A percentile compares a stretch with the other conserved stretches of the same genome.
Conservation (phyloP, 2,113 vertebrate genomes). For the Vulpes vulpes region DNA sequence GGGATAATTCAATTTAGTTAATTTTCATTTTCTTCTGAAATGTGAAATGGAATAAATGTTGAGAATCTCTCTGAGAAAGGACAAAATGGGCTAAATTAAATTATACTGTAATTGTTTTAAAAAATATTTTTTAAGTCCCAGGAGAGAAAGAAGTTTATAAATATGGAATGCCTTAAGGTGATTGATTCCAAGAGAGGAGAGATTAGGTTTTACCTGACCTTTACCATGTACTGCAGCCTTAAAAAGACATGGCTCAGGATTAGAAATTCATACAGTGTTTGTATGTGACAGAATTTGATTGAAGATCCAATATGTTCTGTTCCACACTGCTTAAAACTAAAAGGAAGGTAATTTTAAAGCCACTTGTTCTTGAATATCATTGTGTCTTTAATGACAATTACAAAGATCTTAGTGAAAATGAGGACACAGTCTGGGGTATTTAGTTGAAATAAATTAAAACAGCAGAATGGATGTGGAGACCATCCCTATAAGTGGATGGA, state of each 20-base stretch:
- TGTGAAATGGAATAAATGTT: conserved; percentile 68
- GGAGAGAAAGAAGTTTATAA: not conserved
- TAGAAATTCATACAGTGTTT: conserved; percentile 55
- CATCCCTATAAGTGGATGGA: not conserved
- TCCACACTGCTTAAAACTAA: not conserved
- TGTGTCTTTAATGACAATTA: conserved; percentile 38
- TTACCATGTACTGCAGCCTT: not conserved
- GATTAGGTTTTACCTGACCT: not conserved
- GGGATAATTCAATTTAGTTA: conserved; percentile 61
- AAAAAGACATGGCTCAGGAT: not conserved
- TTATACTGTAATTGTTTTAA: conserved; percentile 51
- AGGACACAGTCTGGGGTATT: not conserved
- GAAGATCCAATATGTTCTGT: conserved; percentile 44
- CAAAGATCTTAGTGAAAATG: conserved; percentile 10
- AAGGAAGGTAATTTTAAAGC: conserved; percentile 43
- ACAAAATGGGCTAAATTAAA: conserved; percentile 46
- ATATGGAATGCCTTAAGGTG: not conserved
- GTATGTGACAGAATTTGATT: conserved; percentile 41
- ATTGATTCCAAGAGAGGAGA: not conserved
- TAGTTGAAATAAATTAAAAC: not conserved
- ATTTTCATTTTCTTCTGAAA: conserved; percentile 66
- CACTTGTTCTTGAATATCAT: conserved; percentile 43
- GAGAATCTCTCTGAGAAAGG: conserved; percentile 25
- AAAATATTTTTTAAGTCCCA: conserved; percentile 19
- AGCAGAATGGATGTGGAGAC: not conserved